phyloP scores from a whole-genome alignment of 2,113 vertebrate species.

The Caranx melampygus region DNA sequence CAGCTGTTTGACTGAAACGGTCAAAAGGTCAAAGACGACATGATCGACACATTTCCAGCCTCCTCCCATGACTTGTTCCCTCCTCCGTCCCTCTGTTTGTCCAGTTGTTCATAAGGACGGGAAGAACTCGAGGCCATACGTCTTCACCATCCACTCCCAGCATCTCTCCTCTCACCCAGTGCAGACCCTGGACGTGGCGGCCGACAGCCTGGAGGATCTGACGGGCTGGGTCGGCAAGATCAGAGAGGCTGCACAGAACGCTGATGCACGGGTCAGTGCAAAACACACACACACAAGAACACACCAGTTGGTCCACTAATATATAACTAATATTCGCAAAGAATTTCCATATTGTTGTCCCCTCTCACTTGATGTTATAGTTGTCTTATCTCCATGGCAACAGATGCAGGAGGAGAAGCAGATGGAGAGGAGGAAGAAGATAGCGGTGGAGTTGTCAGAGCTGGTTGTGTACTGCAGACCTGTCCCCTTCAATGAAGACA shows the following conservation, averaged over 20 bases:
- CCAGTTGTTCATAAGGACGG: slow-evolving; percentile 83
- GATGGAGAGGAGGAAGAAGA: slow-evolving; percentile 87
- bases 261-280: slow-evolving; percentile 81
- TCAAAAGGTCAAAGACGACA: no score
- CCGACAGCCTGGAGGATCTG: slow-evolving; percentile 79
- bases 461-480: slow-evolving; percentile 86
- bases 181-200: slow-evolving; percentile 80
- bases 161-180: slow-evolving; percentile 80
- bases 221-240: slow-evolving; percentile 80
- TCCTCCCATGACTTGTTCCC: neutral
- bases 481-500: slow-evolving; percentile 85
- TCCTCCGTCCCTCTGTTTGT: neutral
- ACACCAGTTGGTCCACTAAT: neutral
- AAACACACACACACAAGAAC: neutral
- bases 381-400: slow-evolving; percentile 47
- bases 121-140: slow-evolving; percentile 74
- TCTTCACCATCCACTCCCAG: slow-evolving; percentile 84
- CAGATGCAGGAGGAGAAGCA: slow-evolving; percentile 87
- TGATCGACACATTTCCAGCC: no score
- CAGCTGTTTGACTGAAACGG: no score
- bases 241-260: slow-evolving; percentile 81
- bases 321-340: neutral
- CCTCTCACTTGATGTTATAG: neutral
- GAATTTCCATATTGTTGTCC: neutral
- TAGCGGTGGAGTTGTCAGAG: slow-evolving; percentile 84